These are phyloP conservation scores for Sparidentex hasta DNA, from an alignment of 2,797 vertebrate genomes.

Conservation along the genomic window DNA sequence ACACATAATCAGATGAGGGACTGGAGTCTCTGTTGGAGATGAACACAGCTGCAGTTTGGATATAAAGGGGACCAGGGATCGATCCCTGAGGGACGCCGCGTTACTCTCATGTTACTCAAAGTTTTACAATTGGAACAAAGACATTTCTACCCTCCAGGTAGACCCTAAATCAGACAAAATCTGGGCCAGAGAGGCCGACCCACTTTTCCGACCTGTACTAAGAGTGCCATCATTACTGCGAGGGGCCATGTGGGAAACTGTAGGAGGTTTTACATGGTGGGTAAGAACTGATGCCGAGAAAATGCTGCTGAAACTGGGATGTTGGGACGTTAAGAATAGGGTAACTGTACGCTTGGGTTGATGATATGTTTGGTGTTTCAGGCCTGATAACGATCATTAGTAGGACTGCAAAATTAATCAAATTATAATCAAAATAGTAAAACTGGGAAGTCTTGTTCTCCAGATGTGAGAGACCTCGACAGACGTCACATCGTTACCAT, in stretches of 20 bases:
- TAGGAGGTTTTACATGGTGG: slow-evolving; percentile 13
- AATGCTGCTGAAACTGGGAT: not conserved
- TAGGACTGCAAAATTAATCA: no score
- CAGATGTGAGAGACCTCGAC: no score
- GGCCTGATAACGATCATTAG: no score
- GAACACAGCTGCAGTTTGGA: slow-evolving; percentile 8
- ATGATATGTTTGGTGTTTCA: no score
- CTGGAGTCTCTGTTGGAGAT: not conserved
- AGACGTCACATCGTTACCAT: no score
- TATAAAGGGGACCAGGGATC: slow-evolving; percentile 30
- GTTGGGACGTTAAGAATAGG: not conserved
- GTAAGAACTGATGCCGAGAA: not conserved
- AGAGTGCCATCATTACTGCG: slow-evolving; percentile 27
- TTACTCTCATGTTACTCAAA: slow-evolving; percentile 39
- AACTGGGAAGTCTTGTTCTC: no score
- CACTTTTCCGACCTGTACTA: slow-evolving; percentile 56
- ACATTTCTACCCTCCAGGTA: slow-evolving; percentile 61
- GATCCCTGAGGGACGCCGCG: slow-evolving; percentile 49
- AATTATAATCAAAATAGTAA: no score
- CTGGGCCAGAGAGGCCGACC: slow-evolving; percentile 69
- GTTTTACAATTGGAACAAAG: slow-evolving; percentile 64
- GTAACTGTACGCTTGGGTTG: not conserved
- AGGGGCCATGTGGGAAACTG: slow-evolving; percentile 51
- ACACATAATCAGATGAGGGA: not conserved
- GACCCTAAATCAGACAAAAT: slow-evolving; percentile 55